Evolutionary conservation across 2,888 invertebrate genomes (phyloP).

Genomic region (Osedax frankpressi): DNA sequence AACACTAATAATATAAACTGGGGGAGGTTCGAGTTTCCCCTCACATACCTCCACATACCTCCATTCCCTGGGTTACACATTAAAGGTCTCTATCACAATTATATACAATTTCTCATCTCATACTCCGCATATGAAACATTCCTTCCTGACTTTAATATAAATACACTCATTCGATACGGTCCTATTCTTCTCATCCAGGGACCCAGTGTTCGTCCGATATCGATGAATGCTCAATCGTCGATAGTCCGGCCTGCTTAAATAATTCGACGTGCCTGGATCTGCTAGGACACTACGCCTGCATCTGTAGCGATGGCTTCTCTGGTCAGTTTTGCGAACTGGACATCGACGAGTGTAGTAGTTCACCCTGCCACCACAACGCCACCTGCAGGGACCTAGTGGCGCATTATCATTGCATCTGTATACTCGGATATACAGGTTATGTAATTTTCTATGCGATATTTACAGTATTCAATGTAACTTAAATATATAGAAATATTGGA

Average conservation of each 20-base stretch:
- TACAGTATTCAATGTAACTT: no score
- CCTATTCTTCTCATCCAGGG: no score
- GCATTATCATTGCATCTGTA: conserved; percentile 25
- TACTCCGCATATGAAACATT: no score
- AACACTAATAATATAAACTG: no score
- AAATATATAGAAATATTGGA: no score
- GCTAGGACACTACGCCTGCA: conserved; percentile 17
- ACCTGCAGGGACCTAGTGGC: conserved; percentile 25
- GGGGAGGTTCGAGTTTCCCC: no score
- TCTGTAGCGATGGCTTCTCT: conserved; percentile 32
- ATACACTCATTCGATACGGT: no score
- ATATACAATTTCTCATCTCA: not conserved
- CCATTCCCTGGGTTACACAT: no score
- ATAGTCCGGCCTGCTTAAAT: not conserved
- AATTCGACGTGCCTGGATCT: conserved; percentile 14
- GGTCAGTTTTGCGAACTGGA: conserved; percentile 19
- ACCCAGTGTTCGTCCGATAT: conserved; percentile 4
- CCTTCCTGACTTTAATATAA: no score
- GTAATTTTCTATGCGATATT: no score
- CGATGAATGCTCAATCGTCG: conserved; percentile 6
- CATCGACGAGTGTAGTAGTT: conserved; percentile 15
- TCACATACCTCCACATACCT: no score
- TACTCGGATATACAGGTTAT: conserved; percentile 25
- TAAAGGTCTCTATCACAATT: no score
- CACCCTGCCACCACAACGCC: conserved; percentile 29